Conservation (phyloP, 2,113 vertebrate species). For the Corapipo altera region DNA sequence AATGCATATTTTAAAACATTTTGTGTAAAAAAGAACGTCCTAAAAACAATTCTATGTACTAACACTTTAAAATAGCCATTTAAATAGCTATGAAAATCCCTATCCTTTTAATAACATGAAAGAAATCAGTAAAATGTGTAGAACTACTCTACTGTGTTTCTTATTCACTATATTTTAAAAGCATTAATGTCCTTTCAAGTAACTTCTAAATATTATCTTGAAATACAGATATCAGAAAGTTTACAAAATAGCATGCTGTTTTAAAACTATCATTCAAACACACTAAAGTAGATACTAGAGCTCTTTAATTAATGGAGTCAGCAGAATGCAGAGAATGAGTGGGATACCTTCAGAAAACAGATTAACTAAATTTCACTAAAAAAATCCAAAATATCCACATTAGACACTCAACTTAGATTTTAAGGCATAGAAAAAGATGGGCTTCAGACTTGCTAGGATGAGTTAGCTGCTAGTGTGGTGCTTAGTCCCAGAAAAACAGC, state of each 20-base stretch:
- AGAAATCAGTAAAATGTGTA: not conserved
- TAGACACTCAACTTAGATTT: not conserved
- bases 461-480: not conserved
- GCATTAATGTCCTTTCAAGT: not conserved
- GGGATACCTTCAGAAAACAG: slow-evolving; percentile 25
- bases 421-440: not conserved
- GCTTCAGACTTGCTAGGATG: not conserved
- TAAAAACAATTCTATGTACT: slow-evolving; percentile 28
- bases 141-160: not conserved
- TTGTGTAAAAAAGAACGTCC: not conserved
- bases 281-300: slow-evolving; percentile 28
- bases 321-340: not conserved
- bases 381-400: not conserved
- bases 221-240: not conserved
- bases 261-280: slow-evolving; percentile 8
- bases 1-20: slow-evolving; percentile 15
- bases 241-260: not conserved
- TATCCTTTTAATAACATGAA: not conserved
- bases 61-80: not conserved
- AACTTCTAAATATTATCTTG: not conserved
- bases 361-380: slow-evolving; percentile 32
- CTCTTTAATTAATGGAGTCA: slow-evolving; percentile 4
- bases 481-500: not conserved
- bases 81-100: not conserved
- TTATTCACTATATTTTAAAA: not conserved